Base-by-base conservation (phyloP, 2,113 vertebrate genomes). In the Psittacus erithacus region DNA sequence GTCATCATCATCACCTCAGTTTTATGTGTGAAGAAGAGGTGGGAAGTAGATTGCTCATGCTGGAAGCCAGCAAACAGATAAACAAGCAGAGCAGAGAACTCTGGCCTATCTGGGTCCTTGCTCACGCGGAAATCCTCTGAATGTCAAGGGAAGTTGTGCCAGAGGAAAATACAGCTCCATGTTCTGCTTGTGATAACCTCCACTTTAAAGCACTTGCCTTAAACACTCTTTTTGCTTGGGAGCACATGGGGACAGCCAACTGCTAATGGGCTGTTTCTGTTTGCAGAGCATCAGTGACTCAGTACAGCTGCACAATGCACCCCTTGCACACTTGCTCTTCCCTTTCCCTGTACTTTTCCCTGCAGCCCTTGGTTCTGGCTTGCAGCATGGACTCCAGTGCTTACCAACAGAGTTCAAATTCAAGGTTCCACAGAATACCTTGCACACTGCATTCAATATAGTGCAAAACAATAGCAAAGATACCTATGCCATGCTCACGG, bases 391-490 rank as follows among this genome's bases (percentile, higher is more conserved):
- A n/a, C 73, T 75, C 52, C 73, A 75, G 80, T 0, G 33, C n/a
- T 57, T 17, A 41, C 55, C 0, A 1, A 47, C 35, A 90, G 77
- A 88, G 78, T 88, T 86, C 94, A 68, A 90, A 92, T 69, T 44
- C 27, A 7, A 82, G 88, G 50, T 29, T 95, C 81, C 93, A 85
- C 70, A 79, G 69, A 88, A 88, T 27, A 92, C 91, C 83, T 92
- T 91, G 76, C 80, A 63, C 1, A 9, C 79, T 62, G 64, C 43
- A 59, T 27, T 77, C 86, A 83, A 83, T 73, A 97, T 95, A 98
- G 97, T 98, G 97, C 97, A 98, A 98, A 97, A 97, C 62, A 92
- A 94, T 25, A 87, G 92, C 1, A 5, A 95, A 46, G 84, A 69
- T 84, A 75, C 85, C 69, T 31, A 71, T 16, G 81, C 86, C 3